Evolutionary conservation across 2,113 vertebrate species (phyloP).

Genomic region (Sitta europaea): DNA sequence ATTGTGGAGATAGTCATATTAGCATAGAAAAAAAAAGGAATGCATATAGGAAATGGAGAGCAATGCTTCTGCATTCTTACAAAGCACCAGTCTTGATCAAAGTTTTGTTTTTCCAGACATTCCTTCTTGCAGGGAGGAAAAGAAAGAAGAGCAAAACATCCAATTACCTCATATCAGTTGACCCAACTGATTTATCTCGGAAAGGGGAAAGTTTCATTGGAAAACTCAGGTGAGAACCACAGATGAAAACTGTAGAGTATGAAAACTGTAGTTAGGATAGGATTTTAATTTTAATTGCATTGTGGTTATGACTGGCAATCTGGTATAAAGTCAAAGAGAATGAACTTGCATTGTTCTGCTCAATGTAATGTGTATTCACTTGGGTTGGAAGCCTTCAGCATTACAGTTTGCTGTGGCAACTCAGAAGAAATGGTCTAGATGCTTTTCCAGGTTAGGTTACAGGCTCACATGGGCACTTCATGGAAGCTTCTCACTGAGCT

Average conservation of each 20-base stretch:
- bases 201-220: constrained; percentile 92
- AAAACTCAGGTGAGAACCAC: constrained; percentile 85
- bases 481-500: not conserved
- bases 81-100: not conserved
- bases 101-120: constrained; percentile 75
- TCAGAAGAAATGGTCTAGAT: not conserved
- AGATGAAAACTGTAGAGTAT: not conserved
- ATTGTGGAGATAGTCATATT: not conserved
- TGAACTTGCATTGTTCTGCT: not conserved
- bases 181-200: constrained; percentile 91
- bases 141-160: constrained; percentile 98
- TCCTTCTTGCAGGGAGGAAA: constrained; percentile 93
- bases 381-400: not conserved
- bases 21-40: not conserved
- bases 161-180: constrained; percentile 96
- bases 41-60: not conserved
- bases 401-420: not conserved
- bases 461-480: not conserved
- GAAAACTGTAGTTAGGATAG: not conserved
- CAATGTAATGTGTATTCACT: not conserved
- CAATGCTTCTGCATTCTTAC: not conserved
- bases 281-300: not conserved
- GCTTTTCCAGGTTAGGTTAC: not conserved
- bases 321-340: not conserved
- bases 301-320: not conserved